Conservation (phyloP, 1,140 invertebrate species). For the Lordiphosa mommai region DNA sequence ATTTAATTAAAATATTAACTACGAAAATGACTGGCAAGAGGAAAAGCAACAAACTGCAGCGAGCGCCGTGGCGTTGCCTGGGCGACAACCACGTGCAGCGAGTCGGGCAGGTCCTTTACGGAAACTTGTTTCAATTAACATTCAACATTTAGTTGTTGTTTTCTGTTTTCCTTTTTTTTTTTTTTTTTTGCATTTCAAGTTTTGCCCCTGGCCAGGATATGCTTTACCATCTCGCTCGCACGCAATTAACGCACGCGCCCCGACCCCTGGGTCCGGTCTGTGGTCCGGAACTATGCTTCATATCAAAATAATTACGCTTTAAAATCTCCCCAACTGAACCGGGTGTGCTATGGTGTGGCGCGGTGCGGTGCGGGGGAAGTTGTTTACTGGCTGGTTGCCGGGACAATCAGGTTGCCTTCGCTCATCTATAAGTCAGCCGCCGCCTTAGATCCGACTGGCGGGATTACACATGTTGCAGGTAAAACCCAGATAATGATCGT, state of each 20-base stretch:
- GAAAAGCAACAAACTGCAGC: conserved; percentile 23
- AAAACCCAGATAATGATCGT: conserved; percentile 7
- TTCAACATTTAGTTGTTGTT: conserved; percentile 35
- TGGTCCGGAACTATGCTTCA: conserved; percentile 73
- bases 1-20: conserved; percentile 79
- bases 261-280: neutral
- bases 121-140: conserved; percentile 71
- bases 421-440: no score
- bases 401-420: no score
- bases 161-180: conserved; percentile 28
- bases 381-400: conserved; percentile 42
- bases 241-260: conserved; percentile 59
- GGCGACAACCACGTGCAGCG: conserved; percentile 1
- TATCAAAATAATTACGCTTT: conserved; percentile 74
- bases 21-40: conserved; percentile 54
- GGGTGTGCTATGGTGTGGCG: neutral
- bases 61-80: conserved; percentile 6
- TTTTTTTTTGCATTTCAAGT: conserved; percentile 66
- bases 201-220: conserved; percentile 48
- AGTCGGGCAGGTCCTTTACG: conserved; percentile 37
- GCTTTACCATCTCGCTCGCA: conserved; percentile 34
- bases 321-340: conserved; percentile 51
- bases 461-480: conserved; percentile 7
- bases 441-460: conserved; percentile 1
- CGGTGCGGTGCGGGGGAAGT: conserved; percentile 8